Conservation (phyloP, 2,113 vertebrate genomes). For the Urocitellus parryii region DNA sequence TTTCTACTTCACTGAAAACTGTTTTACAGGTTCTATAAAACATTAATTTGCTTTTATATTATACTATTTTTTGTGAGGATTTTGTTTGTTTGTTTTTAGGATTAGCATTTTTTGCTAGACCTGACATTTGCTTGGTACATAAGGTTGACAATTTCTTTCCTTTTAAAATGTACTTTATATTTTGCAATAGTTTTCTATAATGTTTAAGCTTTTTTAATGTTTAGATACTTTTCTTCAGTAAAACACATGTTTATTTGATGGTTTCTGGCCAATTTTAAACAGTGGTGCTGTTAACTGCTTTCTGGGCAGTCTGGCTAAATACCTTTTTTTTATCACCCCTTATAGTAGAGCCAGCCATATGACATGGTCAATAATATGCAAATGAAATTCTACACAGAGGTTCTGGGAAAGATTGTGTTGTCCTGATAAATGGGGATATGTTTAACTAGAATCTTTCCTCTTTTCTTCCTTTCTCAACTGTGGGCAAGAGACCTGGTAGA, state of each 20-base stretch:
- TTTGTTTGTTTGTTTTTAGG: background rate
- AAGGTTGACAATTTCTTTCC: background rate
- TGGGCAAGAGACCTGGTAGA: background rate
- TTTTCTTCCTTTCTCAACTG: background rate
- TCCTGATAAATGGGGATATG: background rate
- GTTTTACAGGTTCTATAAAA: constrained; percentile 93
- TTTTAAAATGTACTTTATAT: background rate
- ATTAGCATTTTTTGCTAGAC: background rate
- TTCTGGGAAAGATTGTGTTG: constrained; percentile 28
- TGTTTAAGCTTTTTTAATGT: background rate
- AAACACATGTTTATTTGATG: background rate
- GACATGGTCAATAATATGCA: background rate
- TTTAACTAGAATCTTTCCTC: constrained; percentile 10
- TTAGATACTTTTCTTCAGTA: background rate
- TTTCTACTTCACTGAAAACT: constrained; percentile 90
- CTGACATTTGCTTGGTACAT: no score
- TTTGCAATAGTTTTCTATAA: background rate
- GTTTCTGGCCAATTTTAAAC: background rate
- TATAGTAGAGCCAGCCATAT: background rate
- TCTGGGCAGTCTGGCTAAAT: background rate
- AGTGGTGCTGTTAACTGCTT: background rate
- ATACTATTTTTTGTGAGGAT: constrained; percentile 89
- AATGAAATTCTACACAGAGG: background rate
- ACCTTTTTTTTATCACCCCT: background rate
- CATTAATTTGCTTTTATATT: constrained; percentile 94